A percentile compares a stretch with the other conserved stretches of the same genome.
Evolutionary conservation across 1,140 invertebrate species (phyloP).

Genomic region (Tetramorium alpestre): DNA sequence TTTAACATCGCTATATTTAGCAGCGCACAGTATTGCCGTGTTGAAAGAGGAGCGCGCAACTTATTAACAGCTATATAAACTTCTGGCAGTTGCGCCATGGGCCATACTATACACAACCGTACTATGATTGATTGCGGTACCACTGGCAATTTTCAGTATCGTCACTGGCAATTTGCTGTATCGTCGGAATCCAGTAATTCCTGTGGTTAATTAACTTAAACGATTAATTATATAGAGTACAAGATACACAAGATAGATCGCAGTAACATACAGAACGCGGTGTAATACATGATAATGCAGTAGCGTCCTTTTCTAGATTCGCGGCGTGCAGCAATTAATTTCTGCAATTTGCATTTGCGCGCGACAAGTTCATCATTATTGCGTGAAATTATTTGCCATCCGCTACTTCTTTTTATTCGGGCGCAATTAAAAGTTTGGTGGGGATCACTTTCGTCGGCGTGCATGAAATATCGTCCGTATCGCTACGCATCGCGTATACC

Average conservation of each 20-base stretch:
- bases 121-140: constrained; percentile 11
- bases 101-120: background rate
- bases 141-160: background rate
- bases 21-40: background rate
- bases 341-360: constrained; percentile 8
- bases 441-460: background rate
- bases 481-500: background rate
- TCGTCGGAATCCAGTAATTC: background rate
- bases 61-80: background rate
- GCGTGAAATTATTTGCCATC: constrained; percentile 16
- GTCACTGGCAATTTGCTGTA: background rate
- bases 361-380: background rate
- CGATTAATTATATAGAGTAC: constrained; percentile 27
- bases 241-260: constrained; percentile 1
- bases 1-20: background rate
- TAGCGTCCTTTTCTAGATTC: background rate
- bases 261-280: background rate
- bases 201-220: constrained; percentile 28
- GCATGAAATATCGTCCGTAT: constrained; percentile 2
- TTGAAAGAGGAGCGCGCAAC: background rate
- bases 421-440: constrained; percentile 29
- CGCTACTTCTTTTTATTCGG: background rate
- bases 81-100: background rate
- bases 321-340: constrained; percentile 5
- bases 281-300: background rate